These are phyloP conservation scores for Epinotia demarniana DNA, from an alignment of 2,888 invertebrate species.

Conservation along the genomic window DNA sequence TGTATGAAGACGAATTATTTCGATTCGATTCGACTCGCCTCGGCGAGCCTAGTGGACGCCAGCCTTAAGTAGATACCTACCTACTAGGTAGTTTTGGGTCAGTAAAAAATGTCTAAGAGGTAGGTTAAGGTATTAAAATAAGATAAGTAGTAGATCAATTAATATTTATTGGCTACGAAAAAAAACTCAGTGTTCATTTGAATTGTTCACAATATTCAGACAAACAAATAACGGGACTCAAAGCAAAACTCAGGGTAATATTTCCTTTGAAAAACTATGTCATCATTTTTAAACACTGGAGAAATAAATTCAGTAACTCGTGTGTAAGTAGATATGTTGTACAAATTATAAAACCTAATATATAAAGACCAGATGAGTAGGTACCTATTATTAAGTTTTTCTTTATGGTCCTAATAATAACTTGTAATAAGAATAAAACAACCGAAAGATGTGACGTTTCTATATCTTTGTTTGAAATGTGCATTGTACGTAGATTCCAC, in stretches of 20 bases:
- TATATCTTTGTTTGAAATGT: neutral
- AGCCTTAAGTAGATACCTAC: too few relatives aligned
- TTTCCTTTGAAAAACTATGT: slow-evolving; percentile 5
- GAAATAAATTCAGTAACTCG: neutral
- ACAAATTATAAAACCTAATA: slow-evolving; percentile 2
- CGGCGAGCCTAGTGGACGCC: too few relatives aligned
- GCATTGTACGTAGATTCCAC: too few relatives aligned
- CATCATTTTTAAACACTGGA: slow-evolving; percentile 23
- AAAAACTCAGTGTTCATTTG: slow-evolving; percentile 12
- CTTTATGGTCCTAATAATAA: neutral
- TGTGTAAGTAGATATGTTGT: neutral
- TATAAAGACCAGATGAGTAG: slow-evolving; percentile 1
- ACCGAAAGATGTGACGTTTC: neutral
- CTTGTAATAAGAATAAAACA: neutral
- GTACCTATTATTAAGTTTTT: neutral
- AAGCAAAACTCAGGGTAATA: slow-evolving; percentile 9
- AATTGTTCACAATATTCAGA: slow-evolving; percentile 21
- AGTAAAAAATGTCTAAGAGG: neutral
- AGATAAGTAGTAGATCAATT: slow-evolving; percentile 20
- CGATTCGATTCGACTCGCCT: too few relatives aligned
- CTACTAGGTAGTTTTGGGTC: neutral
- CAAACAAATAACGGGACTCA: slow-evolving; percentile 7
- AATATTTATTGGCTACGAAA: slow-evolving; percentile 43
- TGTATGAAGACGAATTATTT: too few relatives aligned
- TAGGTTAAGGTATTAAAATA: neutral